Evolutionary conservation across 2,797 vertebrate genomes (phyloP).

Genomic region (Pteronotus mesoamericanus): DNA sequence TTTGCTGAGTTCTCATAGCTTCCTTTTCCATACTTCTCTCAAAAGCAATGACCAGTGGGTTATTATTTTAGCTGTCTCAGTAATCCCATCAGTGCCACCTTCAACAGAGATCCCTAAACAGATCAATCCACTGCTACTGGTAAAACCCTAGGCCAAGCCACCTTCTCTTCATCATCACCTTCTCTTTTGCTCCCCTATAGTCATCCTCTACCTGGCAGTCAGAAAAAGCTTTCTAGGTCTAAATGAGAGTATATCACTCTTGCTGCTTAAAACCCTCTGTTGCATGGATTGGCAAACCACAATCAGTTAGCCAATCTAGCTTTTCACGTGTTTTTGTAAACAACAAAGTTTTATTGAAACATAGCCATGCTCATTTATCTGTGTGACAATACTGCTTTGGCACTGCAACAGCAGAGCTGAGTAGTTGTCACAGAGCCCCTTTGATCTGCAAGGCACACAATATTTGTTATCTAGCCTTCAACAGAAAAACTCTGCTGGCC

Average conservation of each 20-base stretch:
- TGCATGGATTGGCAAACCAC: not conserved
- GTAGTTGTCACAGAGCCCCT: not conserved
- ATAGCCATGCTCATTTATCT: not conserved
- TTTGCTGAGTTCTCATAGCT: not conserved
- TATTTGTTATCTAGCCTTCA: not conserved
- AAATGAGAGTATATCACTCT: not conserved
- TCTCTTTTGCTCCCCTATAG: too few relatives aligned
- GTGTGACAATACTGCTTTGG: not conserved
- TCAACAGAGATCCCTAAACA: not conserved
- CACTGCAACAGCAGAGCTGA: not conserved
- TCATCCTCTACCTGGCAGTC: not conserved
- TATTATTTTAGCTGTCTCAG: not conserved
- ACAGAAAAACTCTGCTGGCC: not conserved
- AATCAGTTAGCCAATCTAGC: not conserved
- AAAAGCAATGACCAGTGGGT: not conserved
- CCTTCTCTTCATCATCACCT: too few relatives aligned
- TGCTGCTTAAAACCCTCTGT: not conserved
- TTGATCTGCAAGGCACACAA: not conserved
- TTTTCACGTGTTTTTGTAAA: not conserved
- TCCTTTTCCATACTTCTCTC: not conserved
- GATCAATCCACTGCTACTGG: not conserved
- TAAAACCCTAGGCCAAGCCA: not conserved
- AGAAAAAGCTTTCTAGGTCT: not conserved
- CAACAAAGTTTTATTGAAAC: not conserved
- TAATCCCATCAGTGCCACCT: not conserved